Percentiles rank a stretch among this genome's conserved stretches.
Evolutionary conservation across 2,797 vertebrate species (phyloP).

Genomic region (Todus mexicanus): DNA sequence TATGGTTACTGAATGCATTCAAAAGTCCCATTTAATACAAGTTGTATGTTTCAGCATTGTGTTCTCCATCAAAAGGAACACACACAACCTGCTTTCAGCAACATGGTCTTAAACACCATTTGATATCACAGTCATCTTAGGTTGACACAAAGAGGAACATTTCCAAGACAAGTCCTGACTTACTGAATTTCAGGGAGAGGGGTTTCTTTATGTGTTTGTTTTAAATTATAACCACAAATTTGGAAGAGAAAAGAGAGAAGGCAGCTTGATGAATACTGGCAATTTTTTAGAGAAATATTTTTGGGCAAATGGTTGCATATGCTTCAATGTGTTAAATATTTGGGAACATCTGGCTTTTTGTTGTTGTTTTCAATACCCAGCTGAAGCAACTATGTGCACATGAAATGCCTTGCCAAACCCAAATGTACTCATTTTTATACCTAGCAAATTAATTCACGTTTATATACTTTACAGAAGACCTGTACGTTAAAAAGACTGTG

Average conservation of each 20-base stretch:
- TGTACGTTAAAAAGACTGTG: neutral
- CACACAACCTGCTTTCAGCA: neutral
- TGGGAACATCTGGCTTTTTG: constrained; percentile 15
- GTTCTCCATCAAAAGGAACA: neutral
- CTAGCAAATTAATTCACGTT: neutral
- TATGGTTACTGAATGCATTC: neutral
- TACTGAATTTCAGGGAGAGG: constrained; percentile 6
- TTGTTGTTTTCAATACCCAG: constrained; percentile 4
- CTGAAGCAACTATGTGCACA: constrained; percentile 24
- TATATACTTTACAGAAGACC: neutral
- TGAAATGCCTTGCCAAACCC: neutral
- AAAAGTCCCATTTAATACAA: neutral
- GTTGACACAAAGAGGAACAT: neutral
- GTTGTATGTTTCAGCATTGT: neutral
- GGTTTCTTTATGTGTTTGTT: constrained; percentile 29
- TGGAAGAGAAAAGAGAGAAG: constrained; percentile 33
- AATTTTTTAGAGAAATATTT: constrained; percentile 21
- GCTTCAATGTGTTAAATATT: constrained; percentile 14
- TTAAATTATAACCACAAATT: constrained; percentile 43
- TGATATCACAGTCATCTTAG: neutral
- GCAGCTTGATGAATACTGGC: constrained; percentile 26
- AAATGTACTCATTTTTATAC: neutral
- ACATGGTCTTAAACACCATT: neutral
- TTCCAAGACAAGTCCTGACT: neutral
- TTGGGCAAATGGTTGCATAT: constrained; percentile 7